phyloP scores from a whole-genome alignment of 2,113 vertebrate species.

The Sturnira hondurensis region DNA sequence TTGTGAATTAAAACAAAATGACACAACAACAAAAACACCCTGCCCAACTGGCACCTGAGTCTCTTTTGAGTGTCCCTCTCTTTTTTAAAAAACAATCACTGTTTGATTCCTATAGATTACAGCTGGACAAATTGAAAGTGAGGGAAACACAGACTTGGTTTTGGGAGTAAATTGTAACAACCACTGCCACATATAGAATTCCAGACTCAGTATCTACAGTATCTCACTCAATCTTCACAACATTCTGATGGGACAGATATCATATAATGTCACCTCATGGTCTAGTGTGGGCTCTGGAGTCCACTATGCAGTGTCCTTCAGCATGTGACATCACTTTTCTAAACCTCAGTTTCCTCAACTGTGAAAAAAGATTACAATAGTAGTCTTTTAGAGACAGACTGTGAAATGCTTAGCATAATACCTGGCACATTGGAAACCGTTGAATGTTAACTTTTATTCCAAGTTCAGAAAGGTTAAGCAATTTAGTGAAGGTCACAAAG shows the following conservation, averaged over 20 bases:
- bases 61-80: not conserved
- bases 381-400: not conserved
- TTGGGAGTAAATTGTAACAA: not conserved
- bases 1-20: not conserved
- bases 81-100: not conserved
- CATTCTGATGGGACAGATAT: not conserved
- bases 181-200: not conserved
- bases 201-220: not conserved
- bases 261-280: too few relatives aligned
- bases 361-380: not conserved
- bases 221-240: not conserved
- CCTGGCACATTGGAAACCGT: not conserved
- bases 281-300: not conserved
- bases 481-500: not conserved
- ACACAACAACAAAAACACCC: not conserved
- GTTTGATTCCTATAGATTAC: not conserved
- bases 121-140: not conserved
- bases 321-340: not conserved
- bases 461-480: not conserved
- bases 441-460: not conserved
- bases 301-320: not conserved
- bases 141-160: not conserved
- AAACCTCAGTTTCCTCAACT: not conserved
- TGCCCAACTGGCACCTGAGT: not conserved
- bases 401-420: not conserved